Evolutionary conservation across 2,113 vertebrate species (phyloP).

Genomic region (Glaucomys volans): DNA sequence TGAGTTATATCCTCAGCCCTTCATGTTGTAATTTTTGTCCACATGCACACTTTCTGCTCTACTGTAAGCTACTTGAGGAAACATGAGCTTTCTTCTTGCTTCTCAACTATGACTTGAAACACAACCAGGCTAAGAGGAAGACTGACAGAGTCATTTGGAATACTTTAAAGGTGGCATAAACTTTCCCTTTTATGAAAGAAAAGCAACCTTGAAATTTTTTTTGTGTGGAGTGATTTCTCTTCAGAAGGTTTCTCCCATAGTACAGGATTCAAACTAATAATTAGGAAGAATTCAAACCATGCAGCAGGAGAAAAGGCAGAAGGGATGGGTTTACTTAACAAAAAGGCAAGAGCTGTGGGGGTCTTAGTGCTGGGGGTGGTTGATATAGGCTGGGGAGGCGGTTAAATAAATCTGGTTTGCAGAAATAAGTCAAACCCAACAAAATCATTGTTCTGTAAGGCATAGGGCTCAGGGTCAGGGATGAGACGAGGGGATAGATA

Average conservation of each 20-base stretch:
- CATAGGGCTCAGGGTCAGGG: neutral
- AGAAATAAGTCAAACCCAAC: neutral
- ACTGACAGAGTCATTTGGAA: neutral
- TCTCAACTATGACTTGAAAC: neutral
- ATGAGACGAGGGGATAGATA: neutral
- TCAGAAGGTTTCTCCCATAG: neutral
- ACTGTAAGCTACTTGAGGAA: neutral
- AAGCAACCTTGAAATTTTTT: neutral
- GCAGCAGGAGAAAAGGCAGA: neutral
- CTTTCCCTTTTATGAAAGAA: neutral
- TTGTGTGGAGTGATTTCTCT: neutral
- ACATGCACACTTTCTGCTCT: fast-evolving
- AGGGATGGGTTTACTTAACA: neutral
- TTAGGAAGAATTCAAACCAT: neutral
- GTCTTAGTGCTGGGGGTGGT: neutral
- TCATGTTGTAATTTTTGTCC: neutral
- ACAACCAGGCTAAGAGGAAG: neutral
- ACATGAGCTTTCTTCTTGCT: neutral
- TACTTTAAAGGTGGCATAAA: neutral
- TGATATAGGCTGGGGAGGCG: neutral
- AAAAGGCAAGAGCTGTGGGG: neutral
- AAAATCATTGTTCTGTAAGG: neutral
- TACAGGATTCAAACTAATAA: too few relatives aligned
- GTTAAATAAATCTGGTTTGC: neutral
- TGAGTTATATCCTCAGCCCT: too few relatives aligned